Percentiles rank a stretch among this genome's conserved stretches.
Evolutionary conservation across 2,888 invertebrate genomes (phyloP).

Genomic region (Chironomus riparius): DNA sequence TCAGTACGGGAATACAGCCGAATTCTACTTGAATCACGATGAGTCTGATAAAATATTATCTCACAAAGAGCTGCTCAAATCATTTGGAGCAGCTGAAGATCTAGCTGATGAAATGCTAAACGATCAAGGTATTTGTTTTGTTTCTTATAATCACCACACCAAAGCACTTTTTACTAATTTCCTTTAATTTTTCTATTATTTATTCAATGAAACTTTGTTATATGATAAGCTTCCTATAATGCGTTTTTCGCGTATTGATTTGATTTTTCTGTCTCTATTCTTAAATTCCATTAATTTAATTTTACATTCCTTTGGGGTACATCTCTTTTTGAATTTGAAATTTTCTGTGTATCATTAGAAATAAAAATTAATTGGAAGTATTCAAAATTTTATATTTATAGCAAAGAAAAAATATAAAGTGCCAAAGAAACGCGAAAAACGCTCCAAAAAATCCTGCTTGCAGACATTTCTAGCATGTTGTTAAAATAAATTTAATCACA

Average conservation of each 20-base stretch:
- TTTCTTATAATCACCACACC: background rate
- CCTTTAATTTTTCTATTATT: background rate
- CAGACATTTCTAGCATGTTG: conserved; percentile 6
- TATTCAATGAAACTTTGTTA: conserved; percentile 23
- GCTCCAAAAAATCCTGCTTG: background rate
- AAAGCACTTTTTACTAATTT: background rate
- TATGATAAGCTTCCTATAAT: conserved; percentile 17
- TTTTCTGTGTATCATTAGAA: too few species aligned
- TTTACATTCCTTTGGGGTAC: background rate
- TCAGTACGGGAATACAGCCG: conserved; percentile 69
- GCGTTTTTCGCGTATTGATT: background rate
- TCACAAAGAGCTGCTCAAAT: conserved; percentile 56
- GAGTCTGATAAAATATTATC: conserved; percentile 52
- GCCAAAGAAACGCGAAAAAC: background rate
- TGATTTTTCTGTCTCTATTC: background rate
- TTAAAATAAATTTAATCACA: background rate
- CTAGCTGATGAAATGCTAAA: conserved; percentile 58
- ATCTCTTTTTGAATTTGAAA: background rate
- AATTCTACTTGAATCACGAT: conserved; percentile 61
- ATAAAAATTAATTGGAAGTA: background rate
- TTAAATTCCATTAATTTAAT: background rate
- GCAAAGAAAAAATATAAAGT: too few species aligned
- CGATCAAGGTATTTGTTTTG: conserved; percentile 59
- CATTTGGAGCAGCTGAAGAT: conserved; percentile 61
- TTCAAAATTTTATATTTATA: too few species aligned